Base-by-base conservation (phyloP, 2,888 invertebrate genomes). In the Tachina lurida region DNA sequence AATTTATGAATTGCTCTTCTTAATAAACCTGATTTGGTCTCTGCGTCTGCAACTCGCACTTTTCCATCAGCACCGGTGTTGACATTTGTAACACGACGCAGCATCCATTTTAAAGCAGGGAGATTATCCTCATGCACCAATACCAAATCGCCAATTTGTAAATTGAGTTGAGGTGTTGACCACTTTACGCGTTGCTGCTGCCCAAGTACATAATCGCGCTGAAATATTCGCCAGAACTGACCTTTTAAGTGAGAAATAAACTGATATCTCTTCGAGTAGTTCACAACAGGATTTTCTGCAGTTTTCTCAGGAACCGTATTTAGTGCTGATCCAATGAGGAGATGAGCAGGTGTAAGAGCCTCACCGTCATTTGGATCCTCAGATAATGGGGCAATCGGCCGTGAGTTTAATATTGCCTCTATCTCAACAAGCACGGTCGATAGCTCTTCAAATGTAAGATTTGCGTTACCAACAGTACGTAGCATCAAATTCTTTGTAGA, bases 341-440 rank as follows among this genome's bases (percentile, higher is more conserved):
- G 47, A 67, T 84, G 84, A 39, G 58, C 87, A 0, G 88, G 87
- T 4, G 88, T 87, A 3, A 88, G 65, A 0, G 87, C 85, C 19
- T 84, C 79, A 7, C 82, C 67, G 49, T 88, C 88, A 75, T 87
- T 87, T 10, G 87, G 87, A 67, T 87, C 84, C 2, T 80, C 49
- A 10, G 82, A 80, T 15, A 83, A 19, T 13, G 88, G 84, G 1
- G 84, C 74, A 8, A 88, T 77, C 10, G 88, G 88, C n/a, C 87
- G 63, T 10, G 88, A 88, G 41, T 88, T 88, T 13, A 89, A 75
- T 63, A 88, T 83, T 2, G 86, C 84, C 60, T 87, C 86, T 10
- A 87, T 78, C 31, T 87, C 86, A 15, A 74, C 49, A 9, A 88
- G 58, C 7, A 81, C 58, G 3, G 86, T 88, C 9, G 56, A 5